These are phyloP conservation scores for Drosophila infuscata DNA, from an alignment of 2,888 invertebrate genomes.

Conservation along the genomic window DNA sequence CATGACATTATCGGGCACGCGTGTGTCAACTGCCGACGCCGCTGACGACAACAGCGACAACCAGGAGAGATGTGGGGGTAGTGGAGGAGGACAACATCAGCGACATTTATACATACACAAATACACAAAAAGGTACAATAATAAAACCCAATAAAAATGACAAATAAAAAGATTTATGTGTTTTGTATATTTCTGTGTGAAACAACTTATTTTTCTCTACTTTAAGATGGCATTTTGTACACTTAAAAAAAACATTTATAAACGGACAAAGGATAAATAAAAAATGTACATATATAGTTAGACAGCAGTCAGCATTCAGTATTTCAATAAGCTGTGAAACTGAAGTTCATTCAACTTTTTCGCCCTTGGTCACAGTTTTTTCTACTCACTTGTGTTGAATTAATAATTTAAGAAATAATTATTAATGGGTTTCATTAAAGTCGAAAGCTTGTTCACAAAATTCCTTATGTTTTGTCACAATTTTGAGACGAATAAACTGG, in stretches of 20 bases:
- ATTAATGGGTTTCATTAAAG: not conserved
- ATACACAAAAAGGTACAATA: conserved; percentile 74
- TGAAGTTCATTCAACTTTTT: not conserved
- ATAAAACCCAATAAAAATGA: conserved; percentile 80
- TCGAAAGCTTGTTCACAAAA: not conserved
- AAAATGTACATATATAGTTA: too few species aligned
- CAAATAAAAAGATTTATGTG: conserved; percentile 81
- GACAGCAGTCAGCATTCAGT: not conserved
- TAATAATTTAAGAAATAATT: not conserved
- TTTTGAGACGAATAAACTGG: not conserved
- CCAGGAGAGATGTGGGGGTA: not conserved
- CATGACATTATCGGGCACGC: conserved; percentile 73
- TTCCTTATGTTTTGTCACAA: not conserved
- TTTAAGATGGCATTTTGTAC: conserved; percentile 38
- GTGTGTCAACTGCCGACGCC: conserved; percentile 72
- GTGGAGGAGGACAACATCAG: conserved; percentile 15
- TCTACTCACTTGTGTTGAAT: not conserved
- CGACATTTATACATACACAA: conserved; percentile 11
- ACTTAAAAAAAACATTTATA: conserved; percentile 16
- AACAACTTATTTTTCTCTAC: conserved; percentile 55
- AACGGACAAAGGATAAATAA: not conserved
- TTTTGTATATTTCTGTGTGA: conserved; percentile 48
- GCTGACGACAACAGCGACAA: conserved; percentile 21
- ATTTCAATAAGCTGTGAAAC: not conserved
- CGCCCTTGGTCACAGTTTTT: not conserved